phyloP scores from a whole-genome alignment of 2,797 vertebrate genomes.

The Percopsis omiscomaycus region DNA sequence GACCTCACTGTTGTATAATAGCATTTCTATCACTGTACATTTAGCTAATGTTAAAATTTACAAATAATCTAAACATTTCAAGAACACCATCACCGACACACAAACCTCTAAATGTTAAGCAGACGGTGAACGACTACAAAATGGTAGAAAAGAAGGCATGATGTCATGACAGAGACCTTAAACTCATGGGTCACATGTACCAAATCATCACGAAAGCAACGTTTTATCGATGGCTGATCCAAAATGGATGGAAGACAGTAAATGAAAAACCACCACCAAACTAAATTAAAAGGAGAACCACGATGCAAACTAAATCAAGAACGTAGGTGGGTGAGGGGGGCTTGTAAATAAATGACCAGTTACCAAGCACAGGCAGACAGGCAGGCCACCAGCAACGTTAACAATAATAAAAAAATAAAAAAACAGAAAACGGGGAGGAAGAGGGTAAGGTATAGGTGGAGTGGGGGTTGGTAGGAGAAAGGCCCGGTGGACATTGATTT shows the following conservation, averaged over 20 bases:
- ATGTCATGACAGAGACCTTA: conserved; percentile 19
- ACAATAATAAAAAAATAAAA: conserved; percentile 50
- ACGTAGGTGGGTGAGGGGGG: conserved; percentile 46
- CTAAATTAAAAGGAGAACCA: conserved; percentile 54
- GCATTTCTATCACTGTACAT: too few species aligned
- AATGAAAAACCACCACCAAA: conserved; percentile 56
- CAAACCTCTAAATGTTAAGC: too few species aligned
- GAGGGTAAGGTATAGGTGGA: conserved; percentile 11
- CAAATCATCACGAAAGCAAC: conserved; percentile 45
- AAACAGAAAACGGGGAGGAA: conserved; percentile 44
- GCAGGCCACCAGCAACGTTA: conserved; percentile 74
- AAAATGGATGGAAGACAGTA: conserved; percentile 62
- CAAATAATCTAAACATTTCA: too few species aligned
- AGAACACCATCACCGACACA: too few species aligned
- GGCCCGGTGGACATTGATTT: conserved; percentile 64
- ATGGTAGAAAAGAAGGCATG: too few species aligned
- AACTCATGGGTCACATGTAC: conserved; percentile 27
- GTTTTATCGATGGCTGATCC: conserved; percentile 61
- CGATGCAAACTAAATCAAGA: conserved; percentile 72
- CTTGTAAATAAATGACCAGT: conserved; percentile 70
- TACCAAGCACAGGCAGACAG: conserved; percentile 81
- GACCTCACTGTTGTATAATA: too few species aligned
- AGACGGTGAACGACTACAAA: too few species aligned
- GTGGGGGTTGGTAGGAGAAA: conserved; percentile 24
- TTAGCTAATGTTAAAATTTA: too few species aligned